Percentiles rank a stretch among this genome's conserved stretches.
Conservation (phyloP, 2,797 vertebrate species). For the Squalus acanthias region DNA sequence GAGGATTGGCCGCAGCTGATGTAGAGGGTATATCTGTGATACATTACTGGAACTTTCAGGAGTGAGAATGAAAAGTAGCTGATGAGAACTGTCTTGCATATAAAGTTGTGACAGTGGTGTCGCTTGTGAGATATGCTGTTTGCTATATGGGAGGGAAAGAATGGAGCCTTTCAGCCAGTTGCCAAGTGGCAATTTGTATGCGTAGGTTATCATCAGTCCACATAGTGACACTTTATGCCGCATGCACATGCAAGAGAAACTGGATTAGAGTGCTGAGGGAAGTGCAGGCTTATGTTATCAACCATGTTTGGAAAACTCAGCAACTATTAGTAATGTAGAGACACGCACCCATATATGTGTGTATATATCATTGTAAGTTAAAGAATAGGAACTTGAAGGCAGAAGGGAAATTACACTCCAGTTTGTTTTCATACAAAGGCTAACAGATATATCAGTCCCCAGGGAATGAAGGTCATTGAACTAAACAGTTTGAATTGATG, state of each 20-base stretch:
- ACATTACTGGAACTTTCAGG: neutral
- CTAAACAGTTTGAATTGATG: neutral
- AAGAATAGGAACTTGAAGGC: neutral
- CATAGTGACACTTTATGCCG: neutral
- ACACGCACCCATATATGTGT: neutral
- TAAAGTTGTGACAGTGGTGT: neutral
- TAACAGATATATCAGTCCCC: neutral
- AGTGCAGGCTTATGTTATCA: neutral
- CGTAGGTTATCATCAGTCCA: neutral
- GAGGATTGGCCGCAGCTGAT: neutral
- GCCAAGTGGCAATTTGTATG: constrained; percentile 1
- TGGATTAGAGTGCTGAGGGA: neutral
- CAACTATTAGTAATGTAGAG: neutral
- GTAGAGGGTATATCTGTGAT: neutral
- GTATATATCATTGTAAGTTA: neutral
- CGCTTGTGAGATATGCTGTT: neutral
- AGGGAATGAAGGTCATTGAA: neutral
- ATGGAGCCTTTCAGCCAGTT: neutral
- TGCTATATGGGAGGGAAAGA: neutral
- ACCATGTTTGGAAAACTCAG: neutral
- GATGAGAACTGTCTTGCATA: neutral
- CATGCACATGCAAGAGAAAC: neutral
- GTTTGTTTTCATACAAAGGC: neutral
- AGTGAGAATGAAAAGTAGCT: neutral
- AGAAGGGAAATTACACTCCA: neutral